Evolutionary conservation across 2,113 vertebrate species (phyloP), one percentile per base, ranked within the genome.

Genomic region (Felis chaus): DNA sequence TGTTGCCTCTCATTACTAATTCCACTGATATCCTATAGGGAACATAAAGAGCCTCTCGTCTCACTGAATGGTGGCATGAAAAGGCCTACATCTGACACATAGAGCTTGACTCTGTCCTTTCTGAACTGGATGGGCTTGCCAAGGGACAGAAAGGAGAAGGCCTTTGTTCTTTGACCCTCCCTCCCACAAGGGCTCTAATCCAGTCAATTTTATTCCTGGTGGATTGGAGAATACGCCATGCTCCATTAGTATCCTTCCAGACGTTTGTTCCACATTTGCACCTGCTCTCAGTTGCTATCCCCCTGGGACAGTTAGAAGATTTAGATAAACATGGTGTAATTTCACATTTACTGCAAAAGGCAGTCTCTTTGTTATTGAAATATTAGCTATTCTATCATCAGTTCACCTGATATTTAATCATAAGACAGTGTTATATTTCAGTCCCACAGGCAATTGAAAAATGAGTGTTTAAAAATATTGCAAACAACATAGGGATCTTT

Each of bases 351-450:
- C 81, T 81, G 41, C 36, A 93, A 89, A 87, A 63, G 63, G 74
- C 31, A n/a, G 41, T 97, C 53, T 97, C 78, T 84, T 91, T 68
- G 80, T 97, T 95, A 82, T 97, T 95, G 81, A 57, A 81, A 89
- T 97, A 95, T 95, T 96, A 85, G 82, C 0, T 80, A 79, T 95
- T 95, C 96, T 61, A 85, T 94, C 61, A 61, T 89, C 14, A 31
- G 63, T 36, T 94, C 66, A 85, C 65, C 39, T 92, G 93, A 88
- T 66, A 83, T 89, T 95, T 96, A 94, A 94, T 97, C 95, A 16
- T 63, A 91, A 97, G 23, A 18, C 69, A 96, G n/a, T 93, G 97
- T 97, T 98, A 65, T 7, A n/a, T 93, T 97, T 97, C 71, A 78
- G 27, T 79, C 31, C 80, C 85, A 61, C 4, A 84, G 94, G 55